Conservation (phyloP, 2,888 invertebrate species). For the Mechanitis messenoides region DNA sequence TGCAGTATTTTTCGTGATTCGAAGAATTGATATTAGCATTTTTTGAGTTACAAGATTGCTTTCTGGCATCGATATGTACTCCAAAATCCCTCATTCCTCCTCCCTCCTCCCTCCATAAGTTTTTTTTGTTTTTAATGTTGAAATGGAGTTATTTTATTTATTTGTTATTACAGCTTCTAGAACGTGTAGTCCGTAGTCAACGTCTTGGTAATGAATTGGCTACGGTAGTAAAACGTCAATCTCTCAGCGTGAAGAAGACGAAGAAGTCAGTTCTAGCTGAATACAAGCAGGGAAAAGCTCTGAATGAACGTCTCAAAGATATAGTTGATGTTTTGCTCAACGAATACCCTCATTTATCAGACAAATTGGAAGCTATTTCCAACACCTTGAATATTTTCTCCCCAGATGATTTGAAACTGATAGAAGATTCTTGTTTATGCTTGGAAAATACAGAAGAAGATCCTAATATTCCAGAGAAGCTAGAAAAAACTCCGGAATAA, state of each 20-base stretch:
- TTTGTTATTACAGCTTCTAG: conserved; percentile 55
- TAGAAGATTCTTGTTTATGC: conserved; percentile 30
- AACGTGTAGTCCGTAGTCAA: conserved; percentile 81
- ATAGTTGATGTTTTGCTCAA: conserved; percentile 75
- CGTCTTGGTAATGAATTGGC: conserved; percentile 79
- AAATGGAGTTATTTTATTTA: neutral
- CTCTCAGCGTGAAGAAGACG: conserved; percentile 54
- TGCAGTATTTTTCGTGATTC: too few relatives aligned
- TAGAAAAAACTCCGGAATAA: conserved; percentile 27
- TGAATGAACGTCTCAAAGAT: conserved; percentile 76
- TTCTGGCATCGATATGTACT: too few relatives aligned
- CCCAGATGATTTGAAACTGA: conserved; percentile 46
- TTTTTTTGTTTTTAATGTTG: too few relatives aligned
- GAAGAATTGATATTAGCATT: too few relatives aligned
- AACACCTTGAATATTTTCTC: conserved; percentile 70
- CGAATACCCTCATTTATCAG: conserved; percentile 79
- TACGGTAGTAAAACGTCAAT: conserved; percentile 64
- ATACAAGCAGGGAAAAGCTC: conserved; percentile 73
- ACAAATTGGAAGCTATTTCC: conserved; percentile 52
- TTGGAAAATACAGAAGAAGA: conserved; percentile 31
- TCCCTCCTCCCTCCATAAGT: too few relatives aligned
- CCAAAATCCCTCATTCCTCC: too few relatives aligned
- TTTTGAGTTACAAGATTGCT: too few relatives aligned
- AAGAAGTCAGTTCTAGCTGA: conserved; percentile 73
- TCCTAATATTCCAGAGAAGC: conserved; percentile 46